Evolutionary conservation across 2,113 vertebrate genomes (phyloP).

Genomic region (Fulmarus glacialis): DNA sequence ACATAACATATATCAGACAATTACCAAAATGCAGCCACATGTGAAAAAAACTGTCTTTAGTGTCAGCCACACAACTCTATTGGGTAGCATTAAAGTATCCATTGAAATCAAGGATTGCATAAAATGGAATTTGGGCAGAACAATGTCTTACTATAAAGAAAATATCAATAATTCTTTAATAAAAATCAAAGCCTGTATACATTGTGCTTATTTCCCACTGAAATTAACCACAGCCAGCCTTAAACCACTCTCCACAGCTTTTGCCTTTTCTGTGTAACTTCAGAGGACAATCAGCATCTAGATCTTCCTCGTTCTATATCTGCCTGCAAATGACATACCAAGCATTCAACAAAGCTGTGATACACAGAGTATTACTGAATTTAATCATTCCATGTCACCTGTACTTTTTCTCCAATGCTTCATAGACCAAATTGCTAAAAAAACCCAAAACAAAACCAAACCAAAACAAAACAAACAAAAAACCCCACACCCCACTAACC

Average conservation of each 20-base stretch:
- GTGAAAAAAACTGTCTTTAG: not conserved
- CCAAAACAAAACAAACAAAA: too few relatives aligned
- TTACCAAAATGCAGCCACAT: not conserved
- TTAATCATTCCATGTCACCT: not conserved
- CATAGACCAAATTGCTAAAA: not conserved
- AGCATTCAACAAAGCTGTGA: not conserved
- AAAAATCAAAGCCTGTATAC: not conserved
- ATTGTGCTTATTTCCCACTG: not conserved
- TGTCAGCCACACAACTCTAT: not conserved
- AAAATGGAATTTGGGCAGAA: not conserved
- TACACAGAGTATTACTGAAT: not conserved
- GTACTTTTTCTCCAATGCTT: not conserved
- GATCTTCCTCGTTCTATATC: not conserved
- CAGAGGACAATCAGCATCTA: not conserved
- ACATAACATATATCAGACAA: not conserved
- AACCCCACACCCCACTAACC: rapidly evolving
- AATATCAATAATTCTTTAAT: not conserved
- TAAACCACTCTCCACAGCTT: not conserved
- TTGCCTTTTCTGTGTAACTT: not conserved
- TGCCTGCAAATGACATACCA: not conserved
- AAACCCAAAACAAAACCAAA: not conserved
- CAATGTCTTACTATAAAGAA: not conserved
- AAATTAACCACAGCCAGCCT: not conserved
- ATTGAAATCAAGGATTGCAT: not conserved
- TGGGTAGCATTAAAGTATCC: not conserved